Evolutionary conservation across 2,888 invertebrate species (phyloP).

Genomic region (Ellobium chinense): DNA sequence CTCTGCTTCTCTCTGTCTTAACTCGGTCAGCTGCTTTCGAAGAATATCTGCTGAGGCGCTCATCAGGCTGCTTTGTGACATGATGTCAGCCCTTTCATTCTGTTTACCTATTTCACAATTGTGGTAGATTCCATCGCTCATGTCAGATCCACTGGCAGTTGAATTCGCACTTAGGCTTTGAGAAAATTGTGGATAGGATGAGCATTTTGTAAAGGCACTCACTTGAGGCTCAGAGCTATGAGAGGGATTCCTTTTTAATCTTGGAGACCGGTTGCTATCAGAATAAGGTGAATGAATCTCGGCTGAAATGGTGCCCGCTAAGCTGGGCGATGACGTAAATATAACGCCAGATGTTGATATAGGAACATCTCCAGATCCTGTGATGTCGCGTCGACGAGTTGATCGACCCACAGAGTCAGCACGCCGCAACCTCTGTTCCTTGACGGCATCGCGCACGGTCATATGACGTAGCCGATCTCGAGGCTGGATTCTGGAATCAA

Average conservation of each 20-base stretch:
- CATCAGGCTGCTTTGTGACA: background rate
- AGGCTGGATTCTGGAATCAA: conserved; percentile 56
- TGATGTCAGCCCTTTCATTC: background rate
- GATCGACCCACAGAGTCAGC: conserved; percentile 10
- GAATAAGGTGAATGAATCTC: background rate
- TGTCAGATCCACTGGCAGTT: too few relatives aligned
- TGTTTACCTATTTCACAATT: too few relatives aligned
- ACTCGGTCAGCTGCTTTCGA: background rate
- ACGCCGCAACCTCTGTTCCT: conserved; percentile 54
- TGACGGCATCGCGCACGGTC: conserved; percentile 64
- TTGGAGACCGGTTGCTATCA: background rate
- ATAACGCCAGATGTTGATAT: background rate
- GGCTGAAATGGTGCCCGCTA: background rate
- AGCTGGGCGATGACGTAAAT: conserved; percentile 1
- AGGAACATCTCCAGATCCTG: background rate
- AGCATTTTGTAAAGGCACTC: background rate
- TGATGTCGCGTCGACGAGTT: background rate
- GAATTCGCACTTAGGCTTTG: background rate
- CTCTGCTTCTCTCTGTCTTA: background rate
- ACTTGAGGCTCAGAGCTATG: background rate
- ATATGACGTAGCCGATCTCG: conserved; percentile 59
- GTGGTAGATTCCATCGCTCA: background rate
- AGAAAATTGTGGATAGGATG: background rate
- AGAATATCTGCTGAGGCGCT: background rate
- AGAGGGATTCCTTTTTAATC: background rate